Evolutionary conservation across 2,797 vertebrate genomes (phyloP), one percentile per base, ranked within the genome.

Genomic region (Phoxinus dragarum): DNA sequence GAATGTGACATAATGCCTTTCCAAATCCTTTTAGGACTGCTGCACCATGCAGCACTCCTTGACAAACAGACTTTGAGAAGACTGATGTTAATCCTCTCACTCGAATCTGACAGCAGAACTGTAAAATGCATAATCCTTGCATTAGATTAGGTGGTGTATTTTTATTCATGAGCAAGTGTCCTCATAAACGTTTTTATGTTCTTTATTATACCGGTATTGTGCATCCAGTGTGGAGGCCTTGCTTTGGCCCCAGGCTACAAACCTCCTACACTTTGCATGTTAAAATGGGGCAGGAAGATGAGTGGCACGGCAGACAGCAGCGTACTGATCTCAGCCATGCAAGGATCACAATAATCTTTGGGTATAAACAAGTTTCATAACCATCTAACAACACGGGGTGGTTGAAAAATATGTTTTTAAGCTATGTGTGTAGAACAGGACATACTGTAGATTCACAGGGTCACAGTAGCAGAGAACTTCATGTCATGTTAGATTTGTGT

Each of bases 101-200:
- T 61, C 73, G 64, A 78, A 84, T 82, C 72, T 81, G 76, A 69
- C 56, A 67, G 82, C 71, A 75, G 87, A 89, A 79, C 67, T 72
- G 71, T 82, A 84, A 85, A 88, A 86, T 52, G 64, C 44, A 59
- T 89, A 88, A 89, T 90, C 81, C 84, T 76, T 42, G 40, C 76
- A 64, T 87, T 87, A 79, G 59, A 73, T 78, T 75, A 82, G 54
- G 56, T 75, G 75, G 67, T 87, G 75, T 80, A 64, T 89, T 87
- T 89, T 72, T 81, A 82, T 88, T 87, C 78, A 44, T n/a, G 36
- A 82, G 64, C 66, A 76, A 91, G 77, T 86, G 84, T 61, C 87
- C 69, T 83, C 89, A 88, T 89, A 52, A 67, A 89, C 88, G 76
- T 66, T 3, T 34, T 71, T 67, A 84, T 86, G 93, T 93, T 93